These are phyloP conservation scores for Koerneria pararmatus DNA, from an alignment of 2,888 invertebrate genomes.

Conservation along the genomic window DNA sequence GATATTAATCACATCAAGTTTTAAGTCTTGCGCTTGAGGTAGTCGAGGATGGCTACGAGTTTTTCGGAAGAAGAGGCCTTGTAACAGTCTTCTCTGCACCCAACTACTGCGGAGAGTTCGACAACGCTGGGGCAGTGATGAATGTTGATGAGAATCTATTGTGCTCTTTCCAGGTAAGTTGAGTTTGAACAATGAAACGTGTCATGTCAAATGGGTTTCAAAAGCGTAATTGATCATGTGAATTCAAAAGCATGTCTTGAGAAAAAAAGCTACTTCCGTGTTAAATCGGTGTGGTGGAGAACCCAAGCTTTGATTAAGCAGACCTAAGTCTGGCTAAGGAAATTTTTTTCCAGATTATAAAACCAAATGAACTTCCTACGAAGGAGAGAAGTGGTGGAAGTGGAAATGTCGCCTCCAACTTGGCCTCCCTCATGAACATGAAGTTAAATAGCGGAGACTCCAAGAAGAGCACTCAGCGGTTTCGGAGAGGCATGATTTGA, in stretches of 20 bases:
- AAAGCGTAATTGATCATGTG: too few relatives aligned
- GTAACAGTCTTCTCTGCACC: conserved; percentile 67
- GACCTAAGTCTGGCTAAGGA: background rate
- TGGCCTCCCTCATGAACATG: too few relatives aligned
- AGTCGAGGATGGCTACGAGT: conserved; percentile 54
- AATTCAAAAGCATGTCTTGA: too few relatives aligned
- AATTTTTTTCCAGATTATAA: conserved; percentile 20
- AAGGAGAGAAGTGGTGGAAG: conserved; percentile 21
- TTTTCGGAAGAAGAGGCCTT: conserved; percentile 59
- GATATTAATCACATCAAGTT: too few relatives aligned
- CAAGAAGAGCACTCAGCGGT: too few relatives aligned
- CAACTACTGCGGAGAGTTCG: conserved; percentile 67
- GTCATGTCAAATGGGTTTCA: background rate
- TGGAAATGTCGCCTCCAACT: too few relatives aligned
- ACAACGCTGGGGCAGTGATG: conserved; percentile 67
- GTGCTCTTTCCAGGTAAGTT: conserved; percentile 50
- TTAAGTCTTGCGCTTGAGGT: too few relatives aligned
- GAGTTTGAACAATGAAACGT: background rate
- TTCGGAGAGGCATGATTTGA: too few relatives aligned
- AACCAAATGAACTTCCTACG: conserved; percentile 15
- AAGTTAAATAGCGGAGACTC: too few relatives aligned
- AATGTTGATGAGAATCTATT: conserved; percentile 58
- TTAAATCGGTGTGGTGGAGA: too few relatives aligned
- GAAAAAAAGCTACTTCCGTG: too few relatives aligned
- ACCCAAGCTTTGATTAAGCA: too few relatives aligned